Base-by-base conservation (phyloP, 1,140 invertebrate genomes). In the Oryzaephilus surinamensis region DNA sequence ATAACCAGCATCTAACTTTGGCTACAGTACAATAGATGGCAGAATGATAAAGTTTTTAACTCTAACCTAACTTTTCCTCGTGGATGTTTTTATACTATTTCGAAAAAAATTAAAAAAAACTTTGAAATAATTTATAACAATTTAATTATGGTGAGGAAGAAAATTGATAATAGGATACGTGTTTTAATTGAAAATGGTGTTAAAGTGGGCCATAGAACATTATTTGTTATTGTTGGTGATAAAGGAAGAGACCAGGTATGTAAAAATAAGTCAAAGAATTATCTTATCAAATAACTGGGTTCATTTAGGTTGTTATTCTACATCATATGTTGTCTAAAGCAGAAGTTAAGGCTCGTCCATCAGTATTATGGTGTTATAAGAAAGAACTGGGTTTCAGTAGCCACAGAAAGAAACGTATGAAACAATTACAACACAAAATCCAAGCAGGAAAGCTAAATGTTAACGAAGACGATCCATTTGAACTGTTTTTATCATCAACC, bases 281-380 rank as follows among this genome's bases (percentile, higher is more conserved):
- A 10, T 28, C 21, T 29, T 24, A 34, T 43, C n/a, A 24, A 2
- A 51, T 17, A 31, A 32, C 34, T 18, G 0, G 37, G 33, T 61
- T 62, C 35, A n/a, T n/a, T n/a, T 59, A 88, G 87, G 83, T 97
- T 44, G 87, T 93, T 2, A 91, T 96, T 62, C 66, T 99, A 1
- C 94, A 99, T 72, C 92, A 99, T 55, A 97, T 99, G 77, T 66
- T 99, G 16, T 82, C 90, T 0, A 98, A 99, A 68, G 84, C 93
- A 4, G 76, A 79, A 36, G 81, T 97, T 0, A 93, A 93, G 68
- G 77, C 91, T 0, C 73, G 93, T 39, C 95, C 96, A 6, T 80
- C 77, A 23, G 90, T 98, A 0, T 63, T 99, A 12, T 99, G 97
- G 97, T 99, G 96, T 62, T 99, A 99, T 62, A 99, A 99, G 65